Base-by-base conservation (phyloP, 2,797 vertebrate species). In the Amphiprion clarkii region DNA sequence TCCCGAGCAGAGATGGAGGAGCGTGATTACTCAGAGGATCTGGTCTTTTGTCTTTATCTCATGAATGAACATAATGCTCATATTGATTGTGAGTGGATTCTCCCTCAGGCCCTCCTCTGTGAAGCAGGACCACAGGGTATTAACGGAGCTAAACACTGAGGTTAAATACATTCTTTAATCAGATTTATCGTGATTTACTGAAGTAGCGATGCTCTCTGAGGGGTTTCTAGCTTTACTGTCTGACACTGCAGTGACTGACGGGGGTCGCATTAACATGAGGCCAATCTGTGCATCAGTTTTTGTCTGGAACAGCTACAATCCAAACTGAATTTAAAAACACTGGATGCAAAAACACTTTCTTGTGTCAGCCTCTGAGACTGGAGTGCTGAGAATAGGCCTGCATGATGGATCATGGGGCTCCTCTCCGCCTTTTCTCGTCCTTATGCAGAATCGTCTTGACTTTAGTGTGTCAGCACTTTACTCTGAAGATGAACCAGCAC, bases 81-180 rank as follows among this genome's bases (percentile, higher is more conserved):
- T 83, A 85, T 74, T 77, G 83, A 86, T 86, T 68, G 49, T 33
- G 42, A 74, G 78, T 23, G 53, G 59, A 40, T 48, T 74, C 58
- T 58, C 63, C 61, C 74, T 54, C 63, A 53, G 69, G 54, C 53
- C 59, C 46, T 55, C 48, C 59, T n/a, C 40, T 33, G 65, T 60
- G 69, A 75, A 39, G 17, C 9, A 42, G 25, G 54, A 76, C 67
- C 78, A 16, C 46, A 2, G 79, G 40, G 63, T 56, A 78, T 77
- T 54, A 73, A 59, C 54, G 12, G 59, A 83, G 73, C 67, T 63
- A 46, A 73, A 60, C 71, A 19, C 21, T 36, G 57, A 79, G 83
- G 79, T 87, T 85, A 81, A 88, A 84, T 14, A n/a, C 49, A 58
- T 21, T 52, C 71, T 83, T 86, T 81, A 87, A 92, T 86, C 87